Evolutionary conservation across 2,888 invertebrate genomes (phyloP).

Genomic region (Patella caerulea): DNA sequence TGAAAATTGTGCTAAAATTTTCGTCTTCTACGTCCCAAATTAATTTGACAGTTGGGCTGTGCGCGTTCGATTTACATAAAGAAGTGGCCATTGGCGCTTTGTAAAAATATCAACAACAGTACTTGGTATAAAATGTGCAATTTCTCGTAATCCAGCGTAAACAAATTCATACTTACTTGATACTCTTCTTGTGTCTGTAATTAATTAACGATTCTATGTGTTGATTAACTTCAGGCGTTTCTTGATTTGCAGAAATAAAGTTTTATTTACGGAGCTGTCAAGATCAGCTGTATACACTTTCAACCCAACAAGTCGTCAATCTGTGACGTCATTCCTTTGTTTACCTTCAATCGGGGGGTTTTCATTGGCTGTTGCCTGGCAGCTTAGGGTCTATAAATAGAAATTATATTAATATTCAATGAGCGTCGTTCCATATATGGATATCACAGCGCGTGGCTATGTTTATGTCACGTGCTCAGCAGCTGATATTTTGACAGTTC

Average conservation of each 20-base stretch:
- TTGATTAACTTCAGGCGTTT: background rate
- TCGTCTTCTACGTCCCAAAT: too few relatives aligned
- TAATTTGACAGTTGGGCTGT: too few relatives aligned
- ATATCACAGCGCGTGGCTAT: constrained; percentile 29
- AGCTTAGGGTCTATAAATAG: constrained; percentile 34
- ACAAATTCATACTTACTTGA: background rate
- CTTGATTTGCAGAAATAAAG: background rate
- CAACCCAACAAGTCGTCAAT: constrained; percentile 32
- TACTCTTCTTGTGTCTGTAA: background rate
- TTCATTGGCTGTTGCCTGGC: constrained; percentile 34
- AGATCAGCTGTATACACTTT: constrained; percentile 42
- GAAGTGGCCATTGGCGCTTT: too few relatives aligned
- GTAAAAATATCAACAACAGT: too few relatives aligned
- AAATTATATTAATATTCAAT: constrained; percentile 55
- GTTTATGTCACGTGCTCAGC: constrained; percentile 39
- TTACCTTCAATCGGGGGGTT: constrained; percentile 30
- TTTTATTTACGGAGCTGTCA: background rate
- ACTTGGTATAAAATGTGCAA: too few relatives aligned
- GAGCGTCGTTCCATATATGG: constrained; percentile 35
- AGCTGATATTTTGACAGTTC: constrained; percentile 27
- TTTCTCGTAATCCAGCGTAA: too few relatives aligned
- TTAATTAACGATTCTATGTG: background rate
- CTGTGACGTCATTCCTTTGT: constrained; percentile 42
- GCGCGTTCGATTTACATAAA: too few relatives aligned
- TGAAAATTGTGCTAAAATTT: too few relatives aligned